Evolutionary conservation across 2,113 vertebrate genomes (phyloP).

Genomic region (Atractosteus spatula): DNA sequence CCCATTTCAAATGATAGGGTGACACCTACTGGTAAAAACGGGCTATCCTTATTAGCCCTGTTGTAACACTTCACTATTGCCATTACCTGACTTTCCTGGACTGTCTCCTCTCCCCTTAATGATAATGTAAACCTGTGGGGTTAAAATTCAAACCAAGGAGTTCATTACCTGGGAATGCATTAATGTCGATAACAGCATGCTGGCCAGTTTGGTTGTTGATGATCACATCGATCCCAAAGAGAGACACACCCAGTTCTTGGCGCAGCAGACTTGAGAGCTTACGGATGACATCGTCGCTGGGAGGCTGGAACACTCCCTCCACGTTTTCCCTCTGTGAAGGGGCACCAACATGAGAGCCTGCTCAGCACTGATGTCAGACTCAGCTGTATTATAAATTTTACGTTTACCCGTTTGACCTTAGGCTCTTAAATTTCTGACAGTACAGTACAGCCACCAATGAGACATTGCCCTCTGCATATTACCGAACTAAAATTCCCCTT

Average conservation of each 20-base stretch:
- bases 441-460: not conserved
- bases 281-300: conserved; percentile 88
- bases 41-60: too few species aligned
- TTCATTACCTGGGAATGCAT: conserved; percentile 91
- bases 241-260: conserved; percentile 84
- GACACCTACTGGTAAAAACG: not conserved
- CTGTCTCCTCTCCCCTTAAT: too few species aligned
- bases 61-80: too few species aligned
- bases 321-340: conserved; percentile 84
- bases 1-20: too few species aligned
- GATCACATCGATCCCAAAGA: conserved; percentile 96
- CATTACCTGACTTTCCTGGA: too few species aligned
- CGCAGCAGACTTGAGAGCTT: conserved; percentile 82
- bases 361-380: too few species aligned
- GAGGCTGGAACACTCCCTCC: conserved; percentile 87
- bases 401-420: not conserved
- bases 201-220: conserved; percentile 97
- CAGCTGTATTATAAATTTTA: not conserved
- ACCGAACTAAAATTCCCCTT: too few species aligned
- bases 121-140: too few species aligned
- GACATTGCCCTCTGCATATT: too few species aligned
- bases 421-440: not conserved
- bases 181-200: conserved; percentile 94
- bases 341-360: not conserved
- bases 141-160: not conserved